Conservation (phyloP, 2,797 vertebrate genomes). For the Stomatorhinus walkeri region DNA sequence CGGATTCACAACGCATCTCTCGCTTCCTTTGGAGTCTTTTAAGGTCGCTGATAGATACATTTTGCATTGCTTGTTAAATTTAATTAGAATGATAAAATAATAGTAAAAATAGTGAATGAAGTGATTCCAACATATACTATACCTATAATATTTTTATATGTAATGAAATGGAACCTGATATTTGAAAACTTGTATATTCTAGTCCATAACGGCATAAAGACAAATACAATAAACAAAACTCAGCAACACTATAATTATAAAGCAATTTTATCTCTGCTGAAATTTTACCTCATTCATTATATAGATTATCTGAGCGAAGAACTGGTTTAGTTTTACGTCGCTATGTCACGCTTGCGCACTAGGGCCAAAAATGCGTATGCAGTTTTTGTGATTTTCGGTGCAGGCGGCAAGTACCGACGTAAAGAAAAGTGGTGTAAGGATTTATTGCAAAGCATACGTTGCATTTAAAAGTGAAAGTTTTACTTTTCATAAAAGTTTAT, state of each 20-base stretch:
- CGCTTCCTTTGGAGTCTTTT: neutral
- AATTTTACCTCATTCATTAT: neutral
- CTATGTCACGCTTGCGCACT: neutral
- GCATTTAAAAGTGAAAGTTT: neutral
- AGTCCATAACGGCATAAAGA: neutral
- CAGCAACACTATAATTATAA: neutral
- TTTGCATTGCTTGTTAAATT: neutral
- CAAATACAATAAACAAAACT: neutral
- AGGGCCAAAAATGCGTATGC: neutral
- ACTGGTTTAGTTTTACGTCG: no score
- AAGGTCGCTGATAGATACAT: neutral
- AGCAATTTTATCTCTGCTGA: neutral
- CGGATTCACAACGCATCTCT: neutral
- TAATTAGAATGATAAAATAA: neutral
- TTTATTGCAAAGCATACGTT: neutral
- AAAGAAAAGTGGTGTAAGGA: neutral
- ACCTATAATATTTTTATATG: neutral
- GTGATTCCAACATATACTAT: neutral
- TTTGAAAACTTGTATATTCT: neutral
- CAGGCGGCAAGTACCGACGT: neutral
- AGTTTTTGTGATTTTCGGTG: neutral
- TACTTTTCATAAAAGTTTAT: neutral
- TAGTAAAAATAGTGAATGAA: neutral
- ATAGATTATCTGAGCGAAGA: neutral
- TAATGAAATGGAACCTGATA: constrained; percentile 6